A percentile compares a stretch with the other conserved stretches of the same genome.
Conservation (phyloP, 2,113 vertebrate genomes). For the Poicephalus meyeri region DNA sequence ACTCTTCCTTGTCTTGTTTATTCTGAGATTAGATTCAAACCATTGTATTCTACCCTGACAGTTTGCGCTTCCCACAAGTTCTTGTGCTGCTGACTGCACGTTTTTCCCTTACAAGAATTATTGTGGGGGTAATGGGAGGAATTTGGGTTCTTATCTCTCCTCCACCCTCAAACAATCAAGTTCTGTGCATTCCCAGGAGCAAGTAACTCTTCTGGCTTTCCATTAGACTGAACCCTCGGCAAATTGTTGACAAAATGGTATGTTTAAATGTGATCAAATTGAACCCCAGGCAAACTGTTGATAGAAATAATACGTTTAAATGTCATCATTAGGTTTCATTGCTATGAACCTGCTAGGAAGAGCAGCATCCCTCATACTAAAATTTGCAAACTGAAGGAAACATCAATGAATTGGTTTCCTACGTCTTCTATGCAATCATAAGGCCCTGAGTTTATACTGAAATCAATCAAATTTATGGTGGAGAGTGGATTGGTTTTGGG, state of each 20-base stretch:
- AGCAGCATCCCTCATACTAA: not conserved
- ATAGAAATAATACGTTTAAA: not conserved
- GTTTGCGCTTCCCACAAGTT: not conserved
- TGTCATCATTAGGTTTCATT: not conserved
- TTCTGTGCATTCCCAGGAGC: not conserved
- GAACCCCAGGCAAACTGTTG: not conserved
- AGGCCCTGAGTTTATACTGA: not conserved
- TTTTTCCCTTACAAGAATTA: not conserved
- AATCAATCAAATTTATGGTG: not conserved
- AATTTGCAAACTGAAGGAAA: not conserved
- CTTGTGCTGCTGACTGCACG: not conserved
- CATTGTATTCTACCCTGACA: not conserved
- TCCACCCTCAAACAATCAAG: not conserved
- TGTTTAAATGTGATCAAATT: not conserved
- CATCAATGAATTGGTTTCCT: not conserved
- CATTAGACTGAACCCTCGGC: not conserved
- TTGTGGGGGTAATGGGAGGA: not conserved
- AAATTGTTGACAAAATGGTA: not conserved
- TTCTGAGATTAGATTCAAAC: conserved; percentile 10
- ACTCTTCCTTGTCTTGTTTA: not conserved
- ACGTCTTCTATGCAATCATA: accelerated
- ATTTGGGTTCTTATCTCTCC: not conserved
- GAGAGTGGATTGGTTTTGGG: not conserved
- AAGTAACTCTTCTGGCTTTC: not conserved
- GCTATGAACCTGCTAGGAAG: not conserved